Evolutionary conservation across 1,140 invertebrate genomes (phyloP), one percentile per base, ranked within the genome.

Genomic region (Theocolax elegans): DNA sequence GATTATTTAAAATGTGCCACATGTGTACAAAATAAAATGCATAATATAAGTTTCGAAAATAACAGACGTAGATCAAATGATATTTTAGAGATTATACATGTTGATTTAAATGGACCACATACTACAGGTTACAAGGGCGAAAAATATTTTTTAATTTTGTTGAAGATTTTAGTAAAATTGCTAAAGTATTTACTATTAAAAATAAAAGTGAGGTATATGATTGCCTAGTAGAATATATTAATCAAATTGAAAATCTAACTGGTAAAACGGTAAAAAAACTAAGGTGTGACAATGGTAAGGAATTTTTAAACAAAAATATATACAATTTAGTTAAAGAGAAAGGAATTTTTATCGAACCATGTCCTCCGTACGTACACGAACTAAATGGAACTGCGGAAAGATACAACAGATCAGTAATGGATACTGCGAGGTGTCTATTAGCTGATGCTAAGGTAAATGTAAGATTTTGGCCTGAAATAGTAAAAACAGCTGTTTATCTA

Each of bases 381-480:
- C 54, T 74, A 9, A 67, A 67, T 29, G 71, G 71, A 35, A 63
- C 46, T 3, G 70, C 73, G 0, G 72, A 75, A 58, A 62, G 74
- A 31, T 75, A 69, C 53, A 75, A 75, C 44, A 65, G 72, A n/a
- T 60, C 69, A 2, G 48, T 73, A 25, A 75, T 75, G 72, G 38
- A 75, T 17, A 66, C 60, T 19, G 67, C 69, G 0, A 48, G 74
- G 51, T 75, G 69, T 75, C 70, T 79, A 59, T 72, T 78, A 66
- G 13, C 21, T n/a, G 75, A 81, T 65, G 74, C 76, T 10, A 76
- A 75, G 10, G 19, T 59, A 29, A 58, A 76, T 59, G 76, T 59
- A 73, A 78, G 59, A 48, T 83, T 67, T 79, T 83, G 79, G 80
- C 79, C 80, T 10, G 77, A 79, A 74, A 60, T 73, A 29, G 65